Evolutionary conservation across 2,888 invertebrate genomes (phyloP), one percentile per base, ranked within the genome.

Genomic region (Smittia aterrima): DNA sequence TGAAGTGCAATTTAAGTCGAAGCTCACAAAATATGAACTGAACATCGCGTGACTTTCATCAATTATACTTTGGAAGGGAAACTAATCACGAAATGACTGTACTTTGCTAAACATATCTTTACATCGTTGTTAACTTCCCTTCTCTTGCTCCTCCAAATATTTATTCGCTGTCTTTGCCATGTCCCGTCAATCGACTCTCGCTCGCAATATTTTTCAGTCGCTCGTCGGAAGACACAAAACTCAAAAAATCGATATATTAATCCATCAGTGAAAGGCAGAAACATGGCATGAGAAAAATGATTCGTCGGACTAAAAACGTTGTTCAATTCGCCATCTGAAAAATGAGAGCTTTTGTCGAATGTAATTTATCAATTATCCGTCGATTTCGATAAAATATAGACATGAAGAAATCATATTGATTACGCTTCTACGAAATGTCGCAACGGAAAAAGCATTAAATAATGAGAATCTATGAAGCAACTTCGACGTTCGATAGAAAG

Each of bases 181-280:
- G 38, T 38, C 6, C 38, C 9, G 38, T 38, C 38, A 38, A n/a
- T n/a, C n/a, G n/a, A 38, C 38, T 38, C 4, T 38, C 38, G 38
- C 38, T 7, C 38, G 9, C 9, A 38, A 38, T 9, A 38, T 38
- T 38, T 38, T 38, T 38, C 38, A 7, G 9, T 38, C 38, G 9
- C 9, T 38, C 4, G 38, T 7, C 4, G 9, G 38, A 38, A 38
- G 38, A 4, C 4, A 38, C 38, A 38, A 7, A 38, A 9, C 38
- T 20, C 4, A 1, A 1, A 25, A 62, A 62, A 66, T 66, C 66
- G 40, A 66, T 66, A 66, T 18, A 38, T 66, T 66, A 66, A 66
- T 66, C 66, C 38, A 66, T 66, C 66, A 66, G 9, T 66, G 20
- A 38, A 66, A 66, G 38, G 20, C 38, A 38, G 40, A 66, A 66